phyloP scores from a whole-genome alignment of 1,140 invertebrate species.

The Drosophila biarmipes region DNA sequence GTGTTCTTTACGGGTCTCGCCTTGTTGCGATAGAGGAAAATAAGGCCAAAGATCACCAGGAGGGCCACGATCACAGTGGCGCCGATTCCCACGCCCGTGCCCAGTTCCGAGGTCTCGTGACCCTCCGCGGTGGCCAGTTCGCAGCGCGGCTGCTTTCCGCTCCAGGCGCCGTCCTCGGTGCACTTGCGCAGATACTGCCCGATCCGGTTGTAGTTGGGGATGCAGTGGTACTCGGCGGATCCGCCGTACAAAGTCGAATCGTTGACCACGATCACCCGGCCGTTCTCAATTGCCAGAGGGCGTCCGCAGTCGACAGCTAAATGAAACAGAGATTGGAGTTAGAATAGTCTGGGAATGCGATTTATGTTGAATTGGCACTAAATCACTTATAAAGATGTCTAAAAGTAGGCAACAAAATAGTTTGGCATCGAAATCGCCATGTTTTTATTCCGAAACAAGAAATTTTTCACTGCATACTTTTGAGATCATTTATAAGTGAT shows the following conservation, averaged over 20 bases:
- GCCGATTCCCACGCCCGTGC: constrained; percentile 91
- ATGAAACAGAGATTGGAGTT: neutral
- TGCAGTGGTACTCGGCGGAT: constrained; percentile 94
- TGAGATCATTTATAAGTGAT: neutral
- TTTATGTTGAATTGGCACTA: no score
- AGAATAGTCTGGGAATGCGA: no score
- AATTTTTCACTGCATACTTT: no score
- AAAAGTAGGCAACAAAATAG: neutral
- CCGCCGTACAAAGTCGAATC: constrained; percentile 92
- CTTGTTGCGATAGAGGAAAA: constrained; percentile 89
- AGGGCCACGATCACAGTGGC: constrained; percentile 91
- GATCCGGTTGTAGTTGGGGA: constrained; percentile 92
- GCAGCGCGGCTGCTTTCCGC: constrained; percentile 92
- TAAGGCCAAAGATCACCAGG: constrained; percentile 89
- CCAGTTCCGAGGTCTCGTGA: constrained; percentile 89
- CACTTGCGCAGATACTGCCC: constrained; percentile 93
- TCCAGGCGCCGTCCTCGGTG: constrained; percentile 92
- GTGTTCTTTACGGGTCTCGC: constrained; percentile 94
- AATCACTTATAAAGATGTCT: no score
- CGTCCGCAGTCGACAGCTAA: constrained; percentile 92
- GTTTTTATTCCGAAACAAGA: no score
- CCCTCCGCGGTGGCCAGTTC: constrained; percentile 88
- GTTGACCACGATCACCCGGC: constrained; percentile 93
- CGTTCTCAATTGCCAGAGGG: constrained; percentile 92
- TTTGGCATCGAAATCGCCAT: no score